These are phyloP conservation scores for Crossocerus cetratus DNA, from an alignment of 2,888 invertebrate species.

Conservation along the genomic window DNA sequence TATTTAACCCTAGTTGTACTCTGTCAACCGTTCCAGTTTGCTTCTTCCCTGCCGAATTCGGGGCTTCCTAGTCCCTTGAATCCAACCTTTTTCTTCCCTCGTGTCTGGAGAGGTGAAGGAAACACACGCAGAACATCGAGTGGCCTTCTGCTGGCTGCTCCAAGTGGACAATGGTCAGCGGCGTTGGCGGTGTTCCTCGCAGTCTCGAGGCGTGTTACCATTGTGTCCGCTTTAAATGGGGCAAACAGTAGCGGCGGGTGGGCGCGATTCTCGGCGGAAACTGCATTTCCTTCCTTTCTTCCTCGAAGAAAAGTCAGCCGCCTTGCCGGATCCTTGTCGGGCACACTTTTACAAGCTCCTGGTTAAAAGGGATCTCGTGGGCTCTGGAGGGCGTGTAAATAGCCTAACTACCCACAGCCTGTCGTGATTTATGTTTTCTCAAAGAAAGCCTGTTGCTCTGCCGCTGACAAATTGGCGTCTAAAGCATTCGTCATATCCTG, in stretches of 20 bases:
- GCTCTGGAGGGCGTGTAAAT: conserved; percentile 63
- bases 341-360: conserved; percentile 28
- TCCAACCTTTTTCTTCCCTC: conserved; percentile 11
- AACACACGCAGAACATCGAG: conserved; percentile 10
- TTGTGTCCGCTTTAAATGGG: conserved; percentile 54
- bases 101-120: too few species aligned
- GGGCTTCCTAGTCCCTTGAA: too few species aligned
- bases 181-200: conserved; percentile 45
- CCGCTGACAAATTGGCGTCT: conserved; percentile 66
- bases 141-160: conserved; percentile 16
- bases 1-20: conserved; percentile 13
- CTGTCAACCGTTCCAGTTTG: neutral
- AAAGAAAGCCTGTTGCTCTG: conserved; percentile 31
- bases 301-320: conserved; percentile 37
- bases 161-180: conserved; percentile 41
- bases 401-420: conserved; percentile 48
- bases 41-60: neutral
- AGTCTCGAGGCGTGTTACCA: conserved; percentile 44
- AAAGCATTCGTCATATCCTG: neutral
- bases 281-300: neutral
- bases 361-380: conserved; percentile 47
- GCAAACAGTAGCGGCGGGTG: conserved; percentile 59
- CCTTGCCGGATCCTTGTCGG: conserved; percentile 26
- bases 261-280: conserved; percentile 31
- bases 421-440: conserved; percentile 64